Base-by-base conservation (phyloP, 2,888 invertebrate species). In the Apotomis turbidana region DNA sequence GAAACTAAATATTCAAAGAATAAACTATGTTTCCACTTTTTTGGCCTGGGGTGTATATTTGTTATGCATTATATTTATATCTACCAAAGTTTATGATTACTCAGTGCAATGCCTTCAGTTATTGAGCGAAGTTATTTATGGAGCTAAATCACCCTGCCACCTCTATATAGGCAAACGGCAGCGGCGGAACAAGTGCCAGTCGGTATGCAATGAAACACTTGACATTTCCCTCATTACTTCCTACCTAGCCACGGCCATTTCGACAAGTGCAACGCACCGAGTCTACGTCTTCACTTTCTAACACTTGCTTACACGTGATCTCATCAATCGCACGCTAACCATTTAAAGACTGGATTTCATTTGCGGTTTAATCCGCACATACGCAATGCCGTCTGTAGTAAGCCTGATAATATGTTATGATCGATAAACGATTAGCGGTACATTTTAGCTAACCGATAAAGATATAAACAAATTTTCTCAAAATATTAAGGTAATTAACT, bases 161-260 rank as follows among this genome's bases (percentile, higher is more conserved):
- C 66, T 61, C 44, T 75, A 79, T 69, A 76, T 75, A 68, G 71
- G 38, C 74, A 49, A 67, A 68, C 54, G 64, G 55, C 71, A 54
- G 63, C 75, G 74, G 75, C 73, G 74, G 76, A 80, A 78, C 69
- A 74, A 71, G 64, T 27, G 41, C 41, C 41, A 27, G 41, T 41
- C 38, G 63, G 69, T 58, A 70, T 66, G 64, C 68, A 73, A 60
- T 61, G 27, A 27, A 27, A 64, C 58, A 71, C 68, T 68, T 66
- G 70, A 38, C 70, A 78, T 77, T 78, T 81, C 79, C 77, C 76
- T 76, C 76, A 75, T 74, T 64, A 77, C 77, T 81, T 83, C 80
- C 82, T 78, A 41, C 41, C 15, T 12, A 36, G 13, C 44, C 9
- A 51, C 57, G 61, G 49, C 67, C 58, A 68, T 55, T 54, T 51